Conservation (phyloP, 2,113 vertebrate genomes). For the Takifugu bimaculatus region DNA sequence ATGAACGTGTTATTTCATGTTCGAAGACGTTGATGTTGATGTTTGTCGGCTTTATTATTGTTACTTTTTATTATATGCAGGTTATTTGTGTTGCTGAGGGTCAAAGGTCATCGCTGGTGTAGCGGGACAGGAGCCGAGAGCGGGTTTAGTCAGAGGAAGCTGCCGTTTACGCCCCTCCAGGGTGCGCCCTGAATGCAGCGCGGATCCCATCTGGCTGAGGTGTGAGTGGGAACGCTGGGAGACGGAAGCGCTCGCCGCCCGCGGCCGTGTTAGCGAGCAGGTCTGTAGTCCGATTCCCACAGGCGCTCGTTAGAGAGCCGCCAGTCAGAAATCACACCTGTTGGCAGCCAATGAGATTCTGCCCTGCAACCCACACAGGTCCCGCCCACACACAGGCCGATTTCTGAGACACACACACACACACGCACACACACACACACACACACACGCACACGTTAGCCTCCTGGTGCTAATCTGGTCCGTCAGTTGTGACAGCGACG, state of each 20-base stretch:
- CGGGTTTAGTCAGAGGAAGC: slow-evolving; percentile 19
- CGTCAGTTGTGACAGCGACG: slow-evolving; percentile 9
- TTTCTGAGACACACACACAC: slow-evolving; percentile 17
- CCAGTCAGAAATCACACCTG: slow-evolving; percentile 64
- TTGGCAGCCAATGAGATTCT: slow-evolving; percentile 60
- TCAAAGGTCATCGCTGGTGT: not conserved
- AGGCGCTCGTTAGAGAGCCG: slow-evolving; percentile 64
- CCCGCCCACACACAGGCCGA: slow-evolving; percentile 47
- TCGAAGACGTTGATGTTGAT: no score
- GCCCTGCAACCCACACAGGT: slow-evolving; percentile 59
- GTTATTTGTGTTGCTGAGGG: not conserved
- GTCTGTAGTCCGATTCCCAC: slow-evolving; percentile 48
- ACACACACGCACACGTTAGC: slow-evolving; percentile 20
- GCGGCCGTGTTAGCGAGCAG: slow-evolving; percentile 32
- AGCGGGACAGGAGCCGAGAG: slow-evolving; percentile 4
- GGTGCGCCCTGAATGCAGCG: slow-evolving; percentile 25
- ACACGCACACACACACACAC: slow-evolving; percentile 23
- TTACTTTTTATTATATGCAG: no score
- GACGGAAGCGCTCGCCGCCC: slow-evolving; percentile 43
- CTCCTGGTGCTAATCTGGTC: slow-evolving; percentile 38
- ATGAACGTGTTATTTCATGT: no score
- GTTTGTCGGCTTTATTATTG: no score
- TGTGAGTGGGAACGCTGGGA: slow-evolving; percentile 42
- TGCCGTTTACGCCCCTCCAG: slow-evolving; percentile 20
- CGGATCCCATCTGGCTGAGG: slow-evolving; percentile 46